A percentile compares a stretch with the other conserved stretches of the same genome.
These are phyloP conservation scores for Junco hyemalis DNA, from an alignment of 2,113 vertebrate genomes.

Conservation along the genomic window DNA sequence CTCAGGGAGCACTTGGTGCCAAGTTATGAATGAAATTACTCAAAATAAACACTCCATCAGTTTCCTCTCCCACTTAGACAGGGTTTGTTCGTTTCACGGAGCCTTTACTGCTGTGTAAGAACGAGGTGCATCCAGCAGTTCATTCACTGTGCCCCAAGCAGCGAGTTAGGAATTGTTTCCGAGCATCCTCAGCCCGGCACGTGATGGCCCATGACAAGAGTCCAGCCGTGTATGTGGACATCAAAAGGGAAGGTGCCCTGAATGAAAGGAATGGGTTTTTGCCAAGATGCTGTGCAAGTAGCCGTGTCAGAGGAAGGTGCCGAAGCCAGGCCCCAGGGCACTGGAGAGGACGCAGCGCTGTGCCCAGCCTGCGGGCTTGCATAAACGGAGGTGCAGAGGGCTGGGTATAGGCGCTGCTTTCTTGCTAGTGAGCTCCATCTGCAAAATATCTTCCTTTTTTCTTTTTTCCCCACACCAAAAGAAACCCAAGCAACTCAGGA, in stretches of 20 bases:
- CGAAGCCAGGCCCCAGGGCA: not conserved
- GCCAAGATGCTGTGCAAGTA: not conserved
- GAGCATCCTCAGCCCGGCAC: fast-evolving
- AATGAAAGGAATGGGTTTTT: not conserved
- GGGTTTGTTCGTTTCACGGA: fast-evolving
- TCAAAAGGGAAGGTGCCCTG: not conserved
- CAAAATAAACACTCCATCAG: not conserved
- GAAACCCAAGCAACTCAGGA: not conserved
- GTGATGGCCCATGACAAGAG: fast-evolving
- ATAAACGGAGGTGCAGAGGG: not conserved
- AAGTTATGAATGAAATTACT: not conserved
- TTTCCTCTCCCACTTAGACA: not conserved
- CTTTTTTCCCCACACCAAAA: not conserved
- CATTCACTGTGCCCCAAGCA: fast-evolving
- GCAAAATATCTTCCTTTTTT: not conserved
- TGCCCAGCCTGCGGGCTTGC: not conserved
- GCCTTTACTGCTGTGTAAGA: not conserved
- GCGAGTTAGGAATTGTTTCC: fast-evolving
- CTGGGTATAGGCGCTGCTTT: not conserved
- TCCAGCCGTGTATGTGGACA: fast-evolving
- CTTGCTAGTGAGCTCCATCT: not conserved
- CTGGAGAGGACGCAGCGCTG: not conserved
- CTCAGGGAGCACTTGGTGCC: not conserved
- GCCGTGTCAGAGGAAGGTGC: not conserved
- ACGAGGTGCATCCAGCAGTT: not conserved